A percentile compares a stretch with the other conserved stretches of the same genome.
These are phyloP conservation scores for Hermetia illucens DNA, from an alignment of 1,140 invertebrate species.

Conservation along the genomic window DNA sequence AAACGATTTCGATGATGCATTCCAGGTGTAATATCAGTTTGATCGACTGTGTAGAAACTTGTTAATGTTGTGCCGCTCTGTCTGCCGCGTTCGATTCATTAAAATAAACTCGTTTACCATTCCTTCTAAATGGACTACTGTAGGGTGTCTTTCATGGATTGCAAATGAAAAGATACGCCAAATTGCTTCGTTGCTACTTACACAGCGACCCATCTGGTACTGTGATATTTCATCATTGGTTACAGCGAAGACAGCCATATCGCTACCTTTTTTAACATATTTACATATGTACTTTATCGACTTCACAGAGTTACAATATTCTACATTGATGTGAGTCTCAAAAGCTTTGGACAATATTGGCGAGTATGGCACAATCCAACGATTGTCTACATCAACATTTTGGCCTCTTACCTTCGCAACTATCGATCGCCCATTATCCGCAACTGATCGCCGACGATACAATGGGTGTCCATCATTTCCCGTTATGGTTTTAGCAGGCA, in stretches of 20 bases:
- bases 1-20: conserved; percentile 13
- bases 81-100: no score
- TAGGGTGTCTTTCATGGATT: conserved; percentile 24
- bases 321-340: conserved; percentile 20
- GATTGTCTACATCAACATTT: conserved; percentile 18
- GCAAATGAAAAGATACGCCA: conserved; percentile 28
- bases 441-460: conserved; percentile 22
- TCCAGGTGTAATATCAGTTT: conserved; percentile 18
- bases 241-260: conserved; percentile 7
- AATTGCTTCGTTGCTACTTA: conserved; percentile 31
- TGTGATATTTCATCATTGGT: conserved; percentile 5
- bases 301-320: conserved; percentile 22
- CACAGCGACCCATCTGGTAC: conserved; percentile 28
- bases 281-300: conserved; percentile 33
- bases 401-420: conserved; percentile 19
- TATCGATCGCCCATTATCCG: conserved; percentile 21
- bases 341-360: conserved; percentile 14
- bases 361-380: conserved; percentile 19
- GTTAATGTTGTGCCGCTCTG: conserved; percentile 10
- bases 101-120: conserved; percentile 28
- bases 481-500: conserved; percentile 12
- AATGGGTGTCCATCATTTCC: conserved; percentile 29
- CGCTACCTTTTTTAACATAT: conserved; percentile 15
- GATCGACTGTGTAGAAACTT: conserved; percentile 25
- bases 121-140: conserved; percentile 23